Evolutionary conservation across 92 coral and sea anemone species (phyloP).

Genomic region (Chrysogorgia sp.): DNA sequence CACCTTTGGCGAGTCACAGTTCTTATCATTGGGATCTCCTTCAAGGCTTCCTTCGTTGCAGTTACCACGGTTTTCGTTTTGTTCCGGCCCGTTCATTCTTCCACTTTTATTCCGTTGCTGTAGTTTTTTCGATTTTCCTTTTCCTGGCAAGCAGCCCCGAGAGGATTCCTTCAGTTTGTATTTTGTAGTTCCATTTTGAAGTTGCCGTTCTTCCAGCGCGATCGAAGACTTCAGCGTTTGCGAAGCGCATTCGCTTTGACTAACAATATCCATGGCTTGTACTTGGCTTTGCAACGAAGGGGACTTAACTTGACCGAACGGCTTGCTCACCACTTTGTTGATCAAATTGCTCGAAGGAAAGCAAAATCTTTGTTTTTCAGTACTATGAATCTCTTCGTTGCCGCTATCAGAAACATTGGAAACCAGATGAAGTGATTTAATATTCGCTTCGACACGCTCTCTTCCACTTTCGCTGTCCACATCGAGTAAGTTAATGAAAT

Average conservation of each 20-base stretch:
- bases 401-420: background rate
- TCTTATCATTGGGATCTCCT: background rate
- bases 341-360: constrained; percentile 7
- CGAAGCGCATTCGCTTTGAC: constrained; percentile 44
- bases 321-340: background rate
- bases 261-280: constrained; percentile 28
- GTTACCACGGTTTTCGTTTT: no score
- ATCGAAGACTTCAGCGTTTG: constrained; percentile 27
- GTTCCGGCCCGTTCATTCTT: no score
- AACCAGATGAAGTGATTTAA: constrained; percentile 27
- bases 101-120: background rate
- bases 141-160: constrained; percentile 36
- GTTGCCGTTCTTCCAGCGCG: background rate
- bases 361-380: constrained; percentile 4
- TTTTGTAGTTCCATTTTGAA: background rate
- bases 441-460: constrained; percentile 3
- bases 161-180: constrained; percentile 25
- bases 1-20: background rate
- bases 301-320: background rate
- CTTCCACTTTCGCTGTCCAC: background rate
- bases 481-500: constrained; percentile 30
- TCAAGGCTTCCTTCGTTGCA: background rate
- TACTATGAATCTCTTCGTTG: background rate
- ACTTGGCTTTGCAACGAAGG: constrained; percentile 1
- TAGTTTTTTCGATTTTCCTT: constrained; percentile 23